Conservation (phyloP, 2,888 invertebrate species). For the Eugnorisma glareosa region DNA sequence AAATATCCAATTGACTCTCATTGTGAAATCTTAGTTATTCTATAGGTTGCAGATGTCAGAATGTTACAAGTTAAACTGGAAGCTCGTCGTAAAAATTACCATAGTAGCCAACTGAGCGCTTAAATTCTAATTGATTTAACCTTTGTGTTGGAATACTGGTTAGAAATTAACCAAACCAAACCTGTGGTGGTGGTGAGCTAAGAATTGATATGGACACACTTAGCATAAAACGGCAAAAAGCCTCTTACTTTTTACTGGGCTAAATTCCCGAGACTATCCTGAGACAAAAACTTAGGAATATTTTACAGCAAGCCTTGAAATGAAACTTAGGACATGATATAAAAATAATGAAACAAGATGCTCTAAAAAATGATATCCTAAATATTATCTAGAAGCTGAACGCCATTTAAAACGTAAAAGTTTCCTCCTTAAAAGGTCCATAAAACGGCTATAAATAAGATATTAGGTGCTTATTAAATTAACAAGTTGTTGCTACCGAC, state of each 20-base stretch:
- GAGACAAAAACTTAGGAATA: neutral
- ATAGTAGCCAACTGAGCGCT: slow-evolving; percentile 6
- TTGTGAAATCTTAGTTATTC: neutral
- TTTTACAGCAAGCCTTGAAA: slow-evolving; percentile 24
- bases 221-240: slow-evolving; percentile 11
- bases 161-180: slow-evolving; percentile 17
- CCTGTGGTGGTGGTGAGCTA: no score
- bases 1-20: neutral
- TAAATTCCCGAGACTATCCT: neutral
- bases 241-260: neutral
- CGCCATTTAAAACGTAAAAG: neutral
- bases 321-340: neutral
- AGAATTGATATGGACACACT: slow-evolving; percentile 1
- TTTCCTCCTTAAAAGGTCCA: neutral
- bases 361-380: slow-evolving; percentile 14
- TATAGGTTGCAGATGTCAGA: slow-evolving; percentile 2
- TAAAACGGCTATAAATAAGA: neutral
- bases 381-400: neutral
- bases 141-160: neutral
- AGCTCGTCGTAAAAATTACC: slow-evolving; percentile 20
- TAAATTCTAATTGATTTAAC: slow-evolving; percentile 4
- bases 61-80: neutral
- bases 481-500: neutral
- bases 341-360: neutral
- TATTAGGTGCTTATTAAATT: neutral